phyloP scores from a whole-genome alignment of 1,140 invertebrate genomes.

The Phthorimaea operculella region DNA sequence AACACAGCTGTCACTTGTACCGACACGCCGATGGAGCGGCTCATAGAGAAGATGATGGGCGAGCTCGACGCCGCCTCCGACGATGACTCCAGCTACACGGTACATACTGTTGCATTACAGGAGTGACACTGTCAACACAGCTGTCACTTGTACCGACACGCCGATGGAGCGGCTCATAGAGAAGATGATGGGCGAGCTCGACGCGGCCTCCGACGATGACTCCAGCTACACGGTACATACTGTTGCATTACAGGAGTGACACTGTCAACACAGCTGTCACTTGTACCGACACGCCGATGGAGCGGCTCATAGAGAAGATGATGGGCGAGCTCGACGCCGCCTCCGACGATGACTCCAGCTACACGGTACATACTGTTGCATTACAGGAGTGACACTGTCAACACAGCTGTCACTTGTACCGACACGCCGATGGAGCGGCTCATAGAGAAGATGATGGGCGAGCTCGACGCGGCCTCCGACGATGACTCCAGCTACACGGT shows the following conservation, averaged over 20 bases:
- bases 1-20: constrained; percentile 15
- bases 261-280: constrained; percentile 15
- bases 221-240: constrained; percentile 48
- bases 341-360: constrained; percentile 48
- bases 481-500: constrained; percentile 51
- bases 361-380: too few species aligned
- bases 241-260: too few species aligned
- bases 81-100: constrained; percentile 48
- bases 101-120: too few species aligned
- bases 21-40: constrained; percentile 48
- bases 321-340: constrained; percentile 51
- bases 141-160: constrained; percentile 22
- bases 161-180: constrained; percentile 56
- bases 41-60: constrained; percentile 58
- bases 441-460: constrained; percentile 56
- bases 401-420: constrained; percentile 14
- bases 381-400: constrained; percentile 21
- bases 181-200: constrained; percentile 53
- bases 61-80: constrained; percentile 49
- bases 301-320: constrained; percentile 56
- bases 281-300: constrained; percentile 39
- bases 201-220: constrained; percentile 49
- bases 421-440: constrained; percentile 51
- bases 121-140: constrained; percentile 18
- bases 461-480: constrained; percentile 47